Evolutionary conservation across 2,888 invertebrate species (phyloP).

Genomic region (Volucella bombylans): DNA sequence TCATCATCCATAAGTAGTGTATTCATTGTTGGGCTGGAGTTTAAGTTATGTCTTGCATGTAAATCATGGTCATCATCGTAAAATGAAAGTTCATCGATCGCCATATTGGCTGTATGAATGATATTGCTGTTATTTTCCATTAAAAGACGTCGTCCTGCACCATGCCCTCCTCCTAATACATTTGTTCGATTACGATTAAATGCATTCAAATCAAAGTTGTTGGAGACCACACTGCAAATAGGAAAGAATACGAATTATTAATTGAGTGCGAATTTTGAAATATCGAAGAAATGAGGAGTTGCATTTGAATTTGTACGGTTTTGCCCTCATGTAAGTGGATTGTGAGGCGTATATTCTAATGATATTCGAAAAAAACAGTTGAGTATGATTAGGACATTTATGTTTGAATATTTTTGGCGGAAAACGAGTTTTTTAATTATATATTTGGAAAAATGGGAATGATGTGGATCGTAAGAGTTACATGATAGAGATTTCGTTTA

Average conservation of each 20-base stretch:
- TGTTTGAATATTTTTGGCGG: too few species aligned
- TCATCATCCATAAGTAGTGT: conserved; percentile 76
- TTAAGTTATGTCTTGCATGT: conserved; percentile 73
- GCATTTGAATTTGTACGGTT: too few species aligned
- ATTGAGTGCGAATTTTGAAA: not conserved
- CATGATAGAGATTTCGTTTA: too few species aligned
- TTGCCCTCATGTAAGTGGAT: too few species aligned
- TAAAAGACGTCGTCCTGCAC: conserved; percentile 70
- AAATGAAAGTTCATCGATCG: conserved; percentile 81
- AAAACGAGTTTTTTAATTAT: too few species aligned
- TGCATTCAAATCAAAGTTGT: conserved; percentile 84
- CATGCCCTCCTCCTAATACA: conserved; percentile 12
- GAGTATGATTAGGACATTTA: too few species aligned
- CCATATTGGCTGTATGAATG: conserved; percentile 75
- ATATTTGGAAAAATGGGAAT: too few species aligned
- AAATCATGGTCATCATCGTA: conserved; percentile 78
- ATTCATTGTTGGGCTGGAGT: conserved; percentile 75
- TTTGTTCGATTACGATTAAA: conserved; percentile 51
- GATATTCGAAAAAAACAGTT: too few species aligned
- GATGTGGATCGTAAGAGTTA: too few species aligned
- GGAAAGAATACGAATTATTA: conserved; percentile 71
- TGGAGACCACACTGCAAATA: conserved; percentile 83
- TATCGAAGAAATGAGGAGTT: not conserved
- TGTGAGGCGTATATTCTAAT: too few species aligned
- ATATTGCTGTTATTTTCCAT: conserved; percentile 63